Evolutionary conservation across 2,888 invertebrate genomes (phyloP).

Genomic region (Syrista parreyssii): DNA sequence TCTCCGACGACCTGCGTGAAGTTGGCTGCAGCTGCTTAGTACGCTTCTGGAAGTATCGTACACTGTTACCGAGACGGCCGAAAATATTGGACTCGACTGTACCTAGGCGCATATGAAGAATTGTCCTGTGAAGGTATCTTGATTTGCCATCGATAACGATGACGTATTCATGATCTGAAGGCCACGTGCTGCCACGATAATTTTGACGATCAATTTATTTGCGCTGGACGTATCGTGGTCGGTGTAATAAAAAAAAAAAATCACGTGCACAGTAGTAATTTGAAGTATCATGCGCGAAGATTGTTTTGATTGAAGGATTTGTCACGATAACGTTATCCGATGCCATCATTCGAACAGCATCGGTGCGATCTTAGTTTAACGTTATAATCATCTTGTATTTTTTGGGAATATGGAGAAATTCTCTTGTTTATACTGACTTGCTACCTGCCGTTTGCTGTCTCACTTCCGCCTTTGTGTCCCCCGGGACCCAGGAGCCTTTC

Average conservation of each 20-base stretch:
- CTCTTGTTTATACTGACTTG: background rate
- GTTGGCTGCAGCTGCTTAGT: background rate
- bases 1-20: background rate
- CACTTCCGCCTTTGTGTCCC: background rate
- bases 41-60: background rate
- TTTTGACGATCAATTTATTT: background rate
- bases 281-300: background rate
- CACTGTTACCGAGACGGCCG: background rate
- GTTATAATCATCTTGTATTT: background rate
- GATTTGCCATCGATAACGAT: background rate
- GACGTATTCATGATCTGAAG: background rate
- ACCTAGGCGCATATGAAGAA: background rate
- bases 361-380: no score
- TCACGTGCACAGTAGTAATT: background rate
- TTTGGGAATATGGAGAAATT: background rate
- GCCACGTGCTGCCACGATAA: background rate
- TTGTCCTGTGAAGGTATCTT: background rate
- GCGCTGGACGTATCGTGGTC: background rate
- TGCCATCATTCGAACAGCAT: background rate
- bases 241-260: background rate
- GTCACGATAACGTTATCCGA: background rate
- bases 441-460: background rate
- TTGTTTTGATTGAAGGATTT: background rate
- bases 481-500: background rate
- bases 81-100: background rate